phyloP scores from a whole-genome alignment of 92 coral and sea anemone genomes.

The Epizoanthus ramosus region DNA sequence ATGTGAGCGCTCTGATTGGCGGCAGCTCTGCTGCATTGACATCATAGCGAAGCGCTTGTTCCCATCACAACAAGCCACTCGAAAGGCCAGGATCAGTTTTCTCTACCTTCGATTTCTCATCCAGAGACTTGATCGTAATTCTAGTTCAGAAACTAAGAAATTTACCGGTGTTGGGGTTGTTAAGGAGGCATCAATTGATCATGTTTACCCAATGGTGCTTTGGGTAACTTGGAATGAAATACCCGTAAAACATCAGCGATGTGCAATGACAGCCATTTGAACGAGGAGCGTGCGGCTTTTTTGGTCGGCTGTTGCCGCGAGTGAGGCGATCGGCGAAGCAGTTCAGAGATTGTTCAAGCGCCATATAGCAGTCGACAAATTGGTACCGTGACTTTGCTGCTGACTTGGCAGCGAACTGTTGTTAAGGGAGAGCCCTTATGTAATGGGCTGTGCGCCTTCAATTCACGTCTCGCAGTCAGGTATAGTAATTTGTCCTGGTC shows the following conservation, averaged over 20 bases:
- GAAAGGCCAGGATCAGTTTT: slow-evolving; percentile 42
- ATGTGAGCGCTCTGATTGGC: slow-evolving; percentile 46
- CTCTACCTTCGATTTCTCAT: slow-evolving; percentile 29
- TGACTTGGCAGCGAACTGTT: slow-evolving; percentile 28
- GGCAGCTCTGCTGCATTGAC: slow-evolving; percentile 44
- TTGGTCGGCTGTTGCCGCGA: slow-evolving; percentile 39
- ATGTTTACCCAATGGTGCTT: slow-evolving; percentile 38
- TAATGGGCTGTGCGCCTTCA: slow-evolving; percentile 99
- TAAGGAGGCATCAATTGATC: slow-evolving; percentile 12
- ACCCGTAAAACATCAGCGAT: slow-evolving; percentile 4
- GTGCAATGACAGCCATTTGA: slow-evolving; percentile 20
- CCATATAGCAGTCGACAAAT: slow-evolving; percentile 36
- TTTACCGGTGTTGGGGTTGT: slow-evolving; percentile 36
- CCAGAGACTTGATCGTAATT: neutral
- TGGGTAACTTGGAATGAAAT: slow-evolving; percentile 29
- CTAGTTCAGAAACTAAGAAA: slow-evolving; percentile 34
- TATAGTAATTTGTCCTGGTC: slow-evolving; percentile 77
- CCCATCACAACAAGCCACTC: slow-evolving; percentile 69
- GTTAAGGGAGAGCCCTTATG: slow-evolving; percentile 45
- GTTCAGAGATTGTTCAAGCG: slow-evolving; percentile 29
- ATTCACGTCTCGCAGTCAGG: slow-evolving; percentile 99
- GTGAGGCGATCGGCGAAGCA: slow-evolving; percentile 29
- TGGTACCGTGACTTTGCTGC: slow-evolving; percentile 13
- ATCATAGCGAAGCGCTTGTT: slow-evolving; percentile 67
- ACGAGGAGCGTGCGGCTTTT: slow-evolving; percentile 32